Evolutionary conservation across 1,140 invertebrate genomes (phyloP).

Genomic region (Drosophila mayri): DNA sequence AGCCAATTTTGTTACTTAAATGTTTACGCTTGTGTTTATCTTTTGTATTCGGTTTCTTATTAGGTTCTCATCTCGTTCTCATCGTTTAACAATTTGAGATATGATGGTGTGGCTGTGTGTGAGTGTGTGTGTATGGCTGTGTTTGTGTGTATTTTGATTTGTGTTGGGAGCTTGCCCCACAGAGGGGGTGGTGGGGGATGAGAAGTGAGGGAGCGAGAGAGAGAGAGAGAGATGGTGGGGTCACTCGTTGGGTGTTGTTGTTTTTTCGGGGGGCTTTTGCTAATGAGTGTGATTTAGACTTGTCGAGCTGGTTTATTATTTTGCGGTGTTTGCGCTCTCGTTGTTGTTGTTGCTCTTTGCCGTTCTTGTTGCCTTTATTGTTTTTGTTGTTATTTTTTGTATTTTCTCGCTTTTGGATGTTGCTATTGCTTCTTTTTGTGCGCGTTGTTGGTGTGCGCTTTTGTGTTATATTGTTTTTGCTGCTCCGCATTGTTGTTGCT

Average conservation of each 20-base stretch:
- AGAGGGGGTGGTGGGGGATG: not conserved
- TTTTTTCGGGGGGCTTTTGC: slow-evolving; percentile 68
- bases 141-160: slow-evolving; percentile 48
- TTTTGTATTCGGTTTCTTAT: slow-evolving; percentile 85
- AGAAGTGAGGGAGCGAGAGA: slow-evolving; percentile 25
- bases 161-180: slow-evolving; percentile 17
- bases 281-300: slow-evolving; percentile 83
- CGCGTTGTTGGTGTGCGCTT: slow-evolving; percentile 32
- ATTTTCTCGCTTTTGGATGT: slow-evolving; percentile 54
- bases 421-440: slow-evolving; percentile 34
- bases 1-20: slow-evolving; percentile 85
- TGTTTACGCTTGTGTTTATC: slow-evolving; percentile 85
- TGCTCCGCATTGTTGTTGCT: slow-evolving; percentile 6
- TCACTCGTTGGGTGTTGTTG: slow-evolving; percentile 42
- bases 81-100: slow-evolving; percentile 84
- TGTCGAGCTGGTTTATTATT: slow-evolving; percentile 83
- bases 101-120: slow-evolving; percentile 56
- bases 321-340: slow-evolving; percentile 81
- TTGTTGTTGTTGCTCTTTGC: slow-evolving; percentile 28
- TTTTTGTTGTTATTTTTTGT: slow-evolving; percentile 58
- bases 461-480: slow-evolving; percentile 30
- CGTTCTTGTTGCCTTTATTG: slow-evolving; percentile 21
- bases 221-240: slow-evolving; percentile 39
- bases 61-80: slow-evolving; percentile 84
- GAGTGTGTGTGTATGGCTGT: slow-evolving; percentile 22